Base-by-base conservation (phyloP, 1,140 invertebrate species). In the Zelostemma sp. region DNA sequence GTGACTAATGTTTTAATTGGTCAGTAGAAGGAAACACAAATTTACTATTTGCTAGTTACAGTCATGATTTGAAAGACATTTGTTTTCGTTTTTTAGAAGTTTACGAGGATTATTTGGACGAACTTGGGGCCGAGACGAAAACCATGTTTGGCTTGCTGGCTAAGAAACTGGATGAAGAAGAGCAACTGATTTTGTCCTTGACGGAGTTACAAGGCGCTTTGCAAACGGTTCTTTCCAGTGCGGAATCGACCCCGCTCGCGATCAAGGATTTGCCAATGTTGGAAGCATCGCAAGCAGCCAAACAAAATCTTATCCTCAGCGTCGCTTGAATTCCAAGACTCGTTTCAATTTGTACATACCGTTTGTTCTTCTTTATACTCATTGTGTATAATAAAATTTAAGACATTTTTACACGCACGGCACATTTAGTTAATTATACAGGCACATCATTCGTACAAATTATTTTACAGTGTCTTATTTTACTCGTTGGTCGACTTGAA, bases 1-100 rank as follows among this genome's bases (percentile, higher is more conserved):
- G 90, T 94, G 17, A 85, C 89, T 25, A 90, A 91, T 83, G 86
- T 90, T 35, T 86, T 96, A 45, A 77, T 96, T 68, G 93, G 89
- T 89, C 82, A 76, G 78, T 71, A 60, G 55, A 35, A 9, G 14
- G 31, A 21, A 51, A 35, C 41, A 25, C 4, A 40, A 60, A 49
- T 28, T 38, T 47, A 54, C 47, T 35, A 38, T 60, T 65, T 58
- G 43, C 18, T 8, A 16, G 55, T 1, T 48, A 38, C 14, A 51
- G 38, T 67, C 18, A 33, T 46, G n/a, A 51, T 16, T 56, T 49
- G 33, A n/a, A 41, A 16, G 21, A 47, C 1, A 11, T 25, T 53
- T 49, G 16, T 54, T 38, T 41, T 59, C 18, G 47, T n/a, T 65
- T 67, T 31, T 47, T 17, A 87, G 87, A 93, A 83, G 86, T 92